phyloP scores from a whole-genome alignment of 2,888 invertebrate species.

The Tenthredo scrophulariae region DNA sequence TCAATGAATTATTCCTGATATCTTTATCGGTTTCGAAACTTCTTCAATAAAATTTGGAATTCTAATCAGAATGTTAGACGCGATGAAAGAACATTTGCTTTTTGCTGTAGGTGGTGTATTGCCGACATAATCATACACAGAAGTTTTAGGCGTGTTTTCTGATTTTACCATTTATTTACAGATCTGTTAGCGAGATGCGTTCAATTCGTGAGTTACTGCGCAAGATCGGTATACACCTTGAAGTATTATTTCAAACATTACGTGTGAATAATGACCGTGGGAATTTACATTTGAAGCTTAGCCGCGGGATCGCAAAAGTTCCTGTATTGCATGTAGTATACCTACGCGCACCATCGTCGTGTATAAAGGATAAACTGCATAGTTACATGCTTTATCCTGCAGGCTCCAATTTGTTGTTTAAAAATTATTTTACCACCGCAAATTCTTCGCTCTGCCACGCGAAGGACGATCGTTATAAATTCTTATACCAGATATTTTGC shows the following conservation, averaged over 20 bases:
- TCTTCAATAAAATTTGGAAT: neutral
- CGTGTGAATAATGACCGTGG: constrained; percentile 48
- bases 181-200: constrained; percentile 14
- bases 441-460: too few species aligned
- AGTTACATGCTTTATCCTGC: neutral
- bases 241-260: constrained; percentile 20
- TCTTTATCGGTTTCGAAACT: neutral
- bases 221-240: constrained; percentile 32
- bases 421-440: too few species aligned
- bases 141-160: neutral
- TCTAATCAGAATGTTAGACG: neutral
- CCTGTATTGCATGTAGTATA: neutral
- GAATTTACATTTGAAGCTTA: constrained; percentile 32
- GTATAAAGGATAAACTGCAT: neutral
- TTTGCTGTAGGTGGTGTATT: neutral
- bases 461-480: too few species aligned
- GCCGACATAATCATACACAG: neutral
- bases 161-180: neutral
- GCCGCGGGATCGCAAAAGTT: neutral
- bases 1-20: neutral
- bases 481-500: too few species aligned
- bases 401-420: too few species aligned
- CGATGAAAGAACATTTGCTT: neutral
- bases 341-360: neutral
- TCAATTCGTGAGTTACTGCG: neutral